phyloP scores from a whole-genome alignment of 2,888 invertebrate genomes.

The Pegoplata infirma region DNA sequence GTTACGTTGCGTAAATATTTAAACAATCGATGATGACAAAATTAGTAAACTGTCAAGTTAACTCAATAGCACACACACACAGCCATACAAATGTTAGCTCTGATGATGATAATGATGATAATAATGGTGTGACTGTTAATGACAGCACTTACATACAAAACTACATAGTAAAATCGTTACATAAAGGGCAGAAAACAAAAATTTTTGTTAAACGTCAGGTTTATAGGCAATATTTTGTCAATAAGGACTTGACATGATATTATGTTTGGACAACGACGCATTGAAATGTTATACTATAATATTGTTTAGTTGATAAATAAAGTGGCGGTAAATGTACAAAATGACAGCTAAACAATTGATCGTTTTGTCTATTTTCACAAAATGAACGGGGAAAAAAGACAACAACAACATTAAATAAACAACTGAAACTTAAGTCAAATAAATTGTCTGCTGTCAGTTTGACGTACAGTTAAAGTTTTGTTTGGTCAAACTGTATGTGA shows the following conservation, averaged over 20 bases:
- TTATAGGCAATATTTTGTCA: conserved; percentile 6
- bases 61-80: not conserved
- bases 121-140: conserved; percentile 16
- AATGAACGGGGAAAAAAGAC: not conserved
- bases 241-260: conserved; percentile 13
- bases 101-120: not conserved
- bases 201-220: not conserved
- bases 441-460: conserved; percentile 40
- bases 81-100: too few species aligned
- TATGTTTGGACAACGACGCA: conserved; percentile 26
- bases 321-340: conserved; percentile 28
- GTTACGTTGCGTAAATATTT: conserved; percentile 58
- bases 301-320: conserved; percentile 16
- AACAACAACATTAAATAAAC: conserved; percentile 27
- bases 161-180: too few species aligned
- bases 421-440: conserved; percentile 38
- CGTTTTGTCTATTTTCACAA: conserved; percentile 2
- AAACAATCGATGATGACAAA: conserved; percentile 56
- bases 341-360: conserved; percentile 39
- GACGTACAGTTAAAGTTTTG: conserved; percentile 8
- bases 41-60: conserved; percentile 58
- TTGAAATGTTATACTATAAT: conserved; percentile 1
- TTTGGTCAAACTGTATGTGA: not conserved
- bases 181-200: not conserved
- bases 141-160: conserved; percentile 3